Evolutionary conservation across 2,888 invertebrate genomes (phyloP), one percentile per base, ranked within the genome.

Genomic region (Ennomos fuscantarius): DNA sequence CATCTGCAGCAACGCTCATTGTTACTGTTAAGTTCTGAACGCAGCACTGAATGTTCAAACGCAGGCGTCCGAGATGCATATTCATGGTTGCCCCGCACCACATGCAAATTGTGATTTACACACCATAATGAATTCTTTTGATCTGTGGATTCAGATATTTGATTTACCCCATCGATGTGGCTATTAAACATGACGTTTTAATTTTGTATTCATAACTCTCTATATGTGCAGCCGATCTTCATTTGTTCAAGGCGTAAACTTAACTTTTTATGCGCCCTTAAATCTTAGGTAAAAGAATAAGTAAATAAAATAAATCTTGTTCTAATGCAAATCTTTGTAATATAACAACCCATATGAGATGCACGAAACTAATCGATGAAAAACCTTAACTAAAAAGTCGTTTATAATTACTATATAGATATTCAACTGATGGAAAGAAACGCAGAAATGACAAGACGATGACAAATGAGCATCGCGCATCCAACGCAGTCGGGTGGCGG

Each of bases 101-200:
- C 91, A 92, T 92, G 92, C 92, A 92, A 92, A 92, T 91, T 81
- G 80, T 84, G 89, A 91, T 92, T 91, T 91, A 91, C 91, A 92
- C 90, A 89, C 85, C 89, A 90, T 92, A 92, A 92, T 92, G 90
- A 90, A 92, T 92, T 92, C 92, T 92, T 92, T 92, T 92, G 92
- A 92, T 92, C 91, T 92, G 89, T 84, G 87, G 83, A 90, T 90
- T 88, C 91, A 87, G 84, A 90, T 91, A 91, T 92, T 91, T 91
- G 92, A 91, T 91, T 92, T 91, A 87, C 86, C 87, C 90, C 87
- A 87, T 88, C 89, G 83, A 87, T 84, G 87, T 85, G 78, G 77
- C 82, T 77, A 81, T 84, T 81, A 83, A 86, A 81, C 86, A 86
- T 86, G 86, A 88, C 86, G 81, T 79, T 81, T 79, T 83, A 68